Evolutionary conservation across 2,888 invertebrate species (phyloP), one percentile per base, ranked within the genome.

Genomic region (Phalera bucephala): DNA sequence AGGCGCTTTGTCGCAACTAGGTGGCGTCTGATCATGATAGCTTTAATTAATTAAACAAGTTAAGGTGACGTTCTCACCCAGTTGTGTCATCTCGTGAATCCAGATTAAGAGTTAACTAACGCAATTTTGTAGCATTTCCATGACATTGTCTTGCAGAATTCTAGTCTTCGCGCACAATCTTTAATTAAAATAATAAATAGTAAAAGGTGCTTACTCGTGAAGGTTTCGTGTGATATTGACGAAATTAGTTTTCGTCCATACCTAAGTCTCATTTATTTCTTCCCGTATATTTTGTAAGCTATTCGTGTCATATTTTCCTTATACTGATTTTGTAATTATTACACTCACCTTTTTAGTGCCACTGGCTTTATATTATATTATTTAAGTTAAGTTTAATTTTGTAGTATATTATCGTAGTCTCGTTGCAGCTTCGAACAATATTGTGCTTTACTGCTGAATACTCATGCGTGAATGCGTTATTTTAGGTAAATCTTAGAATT

Each of bases 361-460:
- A 81, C 86, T 85, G 85, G 87, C 87, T 82, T n/a, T 80, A 65
- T 73, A 60, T 65, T 55, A 45, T 81, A 17, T 17, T 17, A 3
- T 17, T 17, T 17, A 79, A 70, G 71, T 74, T 72, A 70, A 73
- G 66, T 68, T 74, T 70, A 69, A 69, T 66, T 60, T 61, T 61
- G 46, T 59, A 52, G 52, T 64, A 76, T 57, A 65, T 77, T 72
- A 74, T 66, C 72, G 76, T 83, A 80, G 80, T 84, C 81, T 80
- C 67, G 83, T 86, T 81, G 88, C 89, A 89, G 89, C 89, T 88
- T 84, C 69, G 85, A 89, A 80, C 85, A 88, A 87, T 66, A 68
- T 79, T 78, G 83, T 86, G 89, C 89, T 89, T 89, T 89, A 89
- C 72, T 74, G 86, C 86, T 83, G 81, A 89, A 89, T 89, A 88